These are phyloP conservation scores for Philaethria dido DNA, from an alignment of 2,888 invertebrate species.

Conservation along the genomic window DNA sequence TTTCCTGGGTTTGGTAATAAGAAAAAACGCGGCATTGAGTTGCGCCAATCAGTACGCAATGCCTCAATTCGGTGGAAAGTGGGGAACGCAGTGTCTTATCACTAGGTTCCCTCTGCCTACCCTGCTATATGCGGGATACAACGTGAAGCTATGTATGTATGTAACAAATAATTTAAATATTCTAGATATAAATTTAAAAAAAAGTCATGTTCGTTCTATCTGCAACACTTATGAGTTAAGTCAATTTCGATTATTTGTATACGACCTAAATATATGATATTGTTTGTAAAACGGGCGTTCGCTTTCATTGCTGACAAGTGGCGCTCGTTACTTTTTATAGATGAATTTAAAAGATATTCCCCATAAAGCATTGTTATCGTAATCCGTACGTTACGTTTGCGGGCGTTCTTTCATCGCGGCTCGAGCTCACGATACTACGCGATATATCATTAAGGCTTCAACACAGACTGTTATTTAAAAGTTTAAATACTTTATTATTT, in stretches of 20 bases:
- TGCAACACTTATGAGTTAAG: not conserved
- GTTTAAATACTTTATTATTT: not conserved
- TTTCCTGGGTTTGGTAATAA: too few species aligned
- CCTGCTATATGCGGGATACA: too few species aligned
- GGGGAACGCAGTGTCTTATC: too few species aligned
- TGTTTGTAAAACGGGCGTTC: constrained; percentile 7
- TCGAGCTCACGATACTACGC: not conserved
- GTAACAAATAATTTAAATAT: too few species aligned
- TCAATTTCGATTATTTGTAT: not conserved
- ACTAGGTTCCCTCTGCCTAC: too few species aligned
- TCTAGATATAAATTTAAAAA: too few species aligned
- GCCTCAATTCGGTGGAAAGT: too few species aligned
- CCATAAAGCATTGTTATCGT: constrained; percentile 17
- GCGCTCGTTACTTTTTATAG: not conserved
- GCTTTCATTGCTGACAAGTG: not conserved
- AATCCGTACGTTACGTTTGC: constrained; percentile 2
- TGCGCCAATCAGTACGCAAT: too few species aligned
- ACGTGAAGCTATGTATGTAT: too few species aligned
- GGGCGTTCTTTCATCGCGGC: constrained; percentile 1
- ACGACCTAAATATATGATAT: constrained; percentile 40
- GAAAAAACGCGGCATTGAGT: too few species aligned
- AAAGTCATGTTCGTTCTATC: not conserved
- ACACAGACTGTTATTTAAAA: not conserved
- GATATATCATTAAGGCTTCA: constrained; percentile 15
- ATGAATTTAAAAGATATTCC: constrained; percentile 9